These are phyloP conservation scores for Columbina picui DNA, from an alignment of 2,113 vertebrate species.

Conservation along the genomic window DNA sequence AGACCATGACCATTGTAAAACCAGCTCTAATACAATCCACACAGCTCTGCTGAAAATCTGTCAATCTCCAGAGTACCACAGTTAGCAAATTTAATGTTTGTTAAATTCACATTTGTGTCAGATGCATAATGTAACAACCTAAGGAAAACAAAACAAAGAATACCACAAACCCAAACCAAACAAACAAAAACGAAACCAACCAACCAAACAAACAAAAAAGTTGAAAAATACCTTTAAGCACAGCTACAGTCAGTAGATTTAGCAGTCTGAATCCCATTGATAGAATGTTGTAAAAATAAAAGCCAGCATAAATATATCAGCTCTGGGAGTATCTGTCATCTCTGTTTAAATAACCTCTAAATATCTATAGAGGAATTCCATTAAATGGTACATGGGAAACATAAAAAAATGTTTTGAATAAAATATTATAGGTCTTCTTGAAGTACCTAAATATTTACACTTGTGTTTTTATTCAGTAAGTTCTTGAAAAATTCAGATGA, in stretches of 20 bases:
- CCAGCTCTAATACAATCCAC: not conserved
- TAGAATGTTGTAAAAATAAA: not conserved
- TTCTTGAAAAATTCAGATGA: not conserved
- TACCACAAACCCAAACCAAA: too few species aligned
- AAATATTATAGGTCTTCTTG: not conserved
- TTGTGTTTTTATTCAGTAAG: not conserved
- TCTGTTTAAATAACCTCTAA: conserved; percentile 14
- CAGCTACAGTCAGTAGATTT: not conserved
- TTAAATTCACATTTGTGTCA: not conserved
- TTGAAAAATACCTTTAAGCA: not conserved
- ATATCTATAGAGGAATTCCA: not conserved
- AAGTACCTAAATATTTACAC: conserved; percentile 24
- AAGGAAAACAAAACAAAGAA: not conserved
- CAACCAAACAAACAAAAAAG: rapidly evolving
- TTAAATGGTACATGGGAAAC: not conserved
- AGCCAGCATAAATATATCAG: not conserved
- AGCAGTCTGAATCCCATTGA: not conserved
- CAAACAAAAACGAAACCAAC: not conserved
- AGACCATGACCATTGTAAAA: not conserved
- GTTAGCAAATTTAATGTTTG: not conserved
- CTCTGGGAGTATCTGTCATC: not conserved
- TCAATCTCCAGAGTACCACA: not conserved
- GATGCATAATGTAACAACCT: not conserved
- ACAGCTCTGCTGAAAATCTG: not conserved
- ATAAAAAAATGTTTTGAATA: not conserved